Percentiles rank a stretch among this genome's conserved stretches.
phyloP scores from a whole-genome alignment of 2,888 invertebrate species.

The Nudaria mundana region DNA sequence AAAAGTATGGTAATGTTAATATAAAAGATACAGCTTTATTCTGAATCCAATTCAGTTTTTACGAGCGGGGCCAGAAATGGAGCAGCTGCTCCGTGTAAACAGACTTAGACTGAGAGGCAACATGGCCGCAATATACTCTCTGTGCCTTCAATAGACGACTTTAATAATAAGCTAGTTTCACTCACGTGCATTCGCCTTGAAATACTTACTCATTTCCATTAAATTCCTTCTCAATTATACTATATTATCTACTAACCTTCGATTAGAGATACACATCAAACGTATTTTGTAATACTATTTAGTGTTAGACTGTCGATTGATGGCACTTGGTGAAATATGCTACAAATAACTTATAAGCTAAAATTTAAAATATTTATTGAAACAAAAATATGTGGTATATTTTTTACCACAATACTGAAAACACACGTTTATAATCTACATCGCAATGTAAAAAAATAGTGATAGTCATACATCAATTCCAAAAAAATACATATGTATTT shows the following conservation, averaged over 20 bases:
- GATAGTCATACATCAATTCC: too few relatives aligned
- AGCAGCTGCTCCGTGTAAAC: slow-evolving; percentile 69
- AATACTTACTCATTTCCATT: slow-evolving; percentile 45
- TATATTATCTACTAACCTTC: slow-evolving; percentile 1
- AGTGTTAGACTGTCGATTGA: too few relatives aligned
- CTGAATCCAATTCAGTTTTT: slow-evolving; percentile 67
- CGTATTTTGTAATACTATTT: too few relatives aligned
- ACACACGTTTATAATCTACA: too few relatives aligned
- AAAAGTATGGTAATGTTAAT: slow-evolving; percentile 40
- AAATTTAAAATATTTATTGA: too few relatives aligned
- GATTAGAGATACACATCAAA: too few relatives aligned
- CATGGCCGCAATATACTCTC: slow-evolving; percentile 47
- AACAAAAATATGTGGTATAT: too few relatives aligned
- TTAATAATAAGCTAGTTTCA: slow-evolving; percentile 44
- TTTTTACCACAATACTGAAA: too few relatives aligned
- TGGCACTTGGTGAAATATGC: too few relatives aligned
- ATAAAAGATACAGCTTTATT: slow-evolving; percentile 62
- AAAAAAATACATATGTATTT: too few relatives aligned
- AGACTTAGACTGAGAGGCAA: slow-evolving; percentile 64
- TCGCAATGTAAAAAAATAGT: too few relatives aligned
- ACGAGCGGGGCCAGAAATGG: slow-evolving; percentile 57
- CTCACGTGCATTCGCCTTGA: slow-evolving; percentile 43
- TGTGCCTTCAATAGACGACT: slow-evolving; percentile 47
- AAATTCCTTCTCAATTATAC: slow-evolving; percentile 42
- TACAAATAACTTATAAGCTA: too few relatives aligned